Evolutionary conservation across 64 coral and sea anemone species (phyloP), one percentile per base, ranked within the genome.

Genomic region (Stichodactyla mertensii): DNA sequence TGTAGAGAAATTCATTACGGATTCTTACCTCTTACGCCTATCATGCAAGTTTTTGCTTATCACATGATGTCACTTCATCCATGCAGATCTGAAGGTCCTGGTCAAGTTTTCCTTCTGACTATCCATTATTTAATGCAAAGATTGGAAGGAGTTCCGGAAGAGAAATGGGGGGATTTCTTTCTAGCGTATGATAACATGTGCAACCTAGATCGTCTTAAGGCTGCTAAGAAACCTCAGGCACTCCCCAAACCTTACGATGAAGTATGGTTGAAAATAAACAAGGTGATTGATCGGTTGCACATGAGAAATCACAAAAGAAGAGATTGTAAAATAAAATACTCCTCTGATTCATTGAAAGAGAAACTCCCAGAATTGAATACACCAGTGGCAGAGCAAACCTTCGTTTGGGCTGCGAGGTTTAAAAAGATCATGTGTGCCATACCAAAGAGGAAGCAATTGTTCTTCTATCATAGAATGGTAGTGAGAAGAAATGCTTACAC

Each of bases 381-480:
- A 83, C 51, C 22, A 52, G 80, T 82, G 31, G 88, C 88, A 27
- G 81, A 89, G 60, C 80, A 89, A 59, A 66, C 62, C 20, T 70
- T 83, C 71, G 24, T 89, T 52, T 89, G 88, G 88, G 27, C 88
- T 4, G 31, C 57, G 20, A 59, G 88, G 4, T 71, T 89, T 81
- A 89, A 89, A 55, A 85, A 66, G 55, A 89, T 89, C 57, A 83
- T 89, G 58, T 16, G 26, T 12, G 88, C 81, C 59, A 89, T 89
- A 81, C 88, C 88, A 64, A 83, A 84, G 51, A 36, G 59, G 10
- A 57, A 55, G 9, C 62, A 54, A 55, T 36, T 89, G 27, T 89
- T 89, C 55, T 89, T 71, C 23, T 89, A 69, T 26, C 88, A 89
- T 28, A 58, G 81, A 31, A 57, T 57, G 55, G 55, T 80, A 14